A percentile compares a stretch with the other conserved stretches of the same genome.
Evolutionary conservation across 2,113 vertebrate species (phyloP).

Genomic region (Halichoeres trimaculatus): DNA sequence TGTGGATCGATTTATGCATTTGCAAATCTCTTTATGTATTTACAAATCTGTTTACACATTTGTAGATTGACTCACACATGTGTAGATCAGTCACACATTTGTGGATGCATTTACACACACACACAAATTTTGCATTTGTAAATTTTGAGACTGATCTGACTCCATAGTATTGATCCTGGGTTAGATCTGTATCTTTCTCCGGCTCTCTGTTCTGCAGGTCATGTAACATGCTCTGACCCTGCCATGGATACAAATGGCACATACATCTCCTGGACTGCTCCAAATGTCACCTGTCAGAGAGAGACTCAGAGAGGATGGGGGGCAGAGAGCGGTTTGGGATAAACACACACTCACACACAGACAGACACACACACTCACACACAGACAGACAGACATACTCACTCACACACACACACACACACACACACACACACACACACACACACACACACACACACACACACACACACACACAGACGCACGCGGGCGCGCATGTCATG

Average conservation of each 20-base stretch:
- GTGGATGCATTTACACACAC: too few relatives aligned
- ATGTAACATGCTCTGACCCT: constrained; percentile 77
- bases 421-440: constrained; percentile 34
- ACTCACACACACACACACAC: constrained; percentile 43
- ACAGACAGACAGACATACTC: constrained; percentile 42
- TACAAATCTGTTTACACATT: too few relatives aligned
- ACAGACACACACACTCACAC: constrained; percentile 24
- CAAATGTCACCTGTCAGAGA: constrained; percentile 81
- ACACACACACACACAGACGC: constrained; percentile 33
- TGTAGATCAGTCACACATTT: too few relatives aligned
- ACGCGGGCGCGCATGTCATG: too few relatives aligned
- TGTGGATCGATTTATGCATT: too few relatives aligned
- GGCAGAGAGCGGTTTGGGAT: constrained; percentile 52
- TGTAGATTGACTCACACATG: too few relatives aligned
- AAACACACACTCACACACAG: constrained; percentile 51
- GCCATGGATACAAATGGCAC: constrained; percentile 81
- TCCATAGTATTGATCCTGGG: constrained; percentile 76
- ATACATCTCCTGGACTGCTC: constrained; percentile 72
- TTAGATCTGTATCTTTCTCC: constrained; percentile 75
- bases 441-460: constrained; percentile 44
- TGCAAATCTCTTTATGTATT: too few relatives aligned
- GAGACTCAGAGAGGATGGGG: constrained; percentile 35
- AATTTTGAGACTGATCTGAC: too few relatives aligned
- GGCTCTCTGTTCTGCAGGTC: constrained; percentile 74
- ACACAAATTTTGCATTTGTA: too few relatives aligned